Evolutionary conservation across 2,797 vertebrate species (phyloP), one percentile per base, ranked within the genome.

Genomic region (Chelmon rostratus): DNA sequence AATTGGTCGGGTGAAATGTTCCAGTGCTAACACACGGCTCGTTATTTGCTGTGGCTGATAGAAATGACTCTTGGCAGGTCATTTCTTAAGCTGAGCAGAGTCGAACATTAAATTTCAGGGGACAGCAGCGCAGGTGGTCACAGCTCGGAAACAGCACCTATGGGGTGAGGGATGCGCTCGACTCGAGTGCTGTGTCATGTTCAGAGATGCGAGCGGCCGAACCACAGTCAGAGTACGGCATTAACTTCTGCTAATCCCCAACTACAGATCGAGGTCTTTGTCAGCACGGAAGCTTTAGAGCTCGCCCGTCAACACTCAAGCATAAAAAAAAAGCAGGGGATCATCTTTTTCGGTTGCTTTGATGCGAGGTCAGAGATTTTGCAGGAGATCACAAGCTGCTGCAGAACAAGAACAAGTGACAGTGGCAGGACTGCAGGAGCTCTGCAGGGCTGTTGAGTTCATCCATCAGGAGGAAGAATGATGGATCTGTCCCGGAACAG

Each of bases 211-310:
- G 0, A 78, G 49, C 6, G 40, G 33, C 66, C 63, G 42, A 35
- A 76, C 61, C 67, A 52, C 40, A 69, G 76, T 69, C 63, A 58
- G 10, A 53, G 40, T 70, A 53, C 4, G 21, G 78, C 58, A 57
- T 80, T 85, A 76, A 83, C 69, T 76, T 82, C 64, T 49, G 68
- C 78, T 87, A 81, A 87, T 83, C 76, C 69, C 5, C 70, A 61
- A 67, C 62, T 40, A 76, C 73, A 50, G 81, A 8, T 59, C 31
- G 0, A 64, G 78, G 67, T 79, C 80, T 81, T 71, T 73, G 78
- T 80, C 76, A 47, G 56, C 82, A 79, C 44, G 33, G 69, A 71
- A 71, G 83, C 63, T 84, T 76, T 57, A 67, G 28, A 67, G 74
- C 85, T 64, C 19, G 2, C 5, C 47, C 49, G 76, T 85, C 64